Evolutionary conservation across 2,113 vertebrate species (phyloP).

Genomic region (Rhea pennata): DNA sequence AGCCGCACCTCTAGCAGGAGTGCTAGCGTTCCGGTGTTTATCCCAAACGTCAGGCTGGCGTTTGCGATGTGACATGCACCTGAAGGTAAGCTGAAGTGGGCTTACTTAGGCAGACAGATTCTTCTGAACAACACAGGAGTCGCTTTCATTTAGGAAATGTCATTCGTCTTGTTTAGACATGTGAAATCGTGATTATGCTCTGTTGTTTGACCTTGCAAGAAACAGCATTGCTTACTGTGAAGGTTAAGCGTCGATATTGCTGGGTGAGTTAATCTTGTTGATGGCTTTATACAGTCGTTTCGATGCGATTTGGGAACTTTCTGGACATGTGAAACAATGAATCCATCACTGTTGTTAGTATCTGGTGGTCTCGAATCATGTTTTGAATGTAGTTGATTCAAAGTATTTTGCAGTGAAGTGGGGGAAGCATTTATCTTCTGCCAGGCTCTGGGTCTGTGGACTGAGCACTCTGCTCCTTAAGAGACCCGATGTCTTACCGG

Average conservation of each 20-base stretch:
- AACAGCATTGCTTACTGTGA: not conserved
- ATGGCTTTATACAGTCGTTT: not conserved
- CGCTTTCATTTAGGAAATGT: not conserved
- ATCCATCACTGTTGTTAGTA: not conserved
- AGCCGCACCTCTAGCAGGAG: not conserved
- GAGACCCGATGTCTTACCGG: too few species aligned
- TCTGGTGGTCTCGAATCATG: fast-evolving
- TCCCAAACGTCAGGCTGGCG: not conserved
- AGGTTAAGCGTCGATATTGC: not conserved
- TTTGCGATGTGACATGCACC: not conserved
- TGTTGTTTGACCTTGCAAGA: not conserved
- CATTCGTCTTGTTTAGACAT: not conserved
- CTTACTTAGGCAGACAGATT: not conserved
- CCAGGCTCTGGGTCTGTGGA: fast-evolving
- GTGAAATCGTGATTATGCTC: not conserved
- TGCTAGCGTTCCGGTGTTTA: not conserved
- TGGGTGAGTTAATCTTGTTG: not conserved
- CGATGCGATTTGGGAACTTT: not conserved
- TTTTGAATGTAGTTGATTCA: not conserved
- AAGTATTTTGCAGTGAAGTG: not conserved
- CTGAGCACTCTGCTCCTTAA: not conserved
- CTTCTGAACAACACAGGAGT: not conserved
- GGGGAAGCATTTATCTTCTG: not conserved
- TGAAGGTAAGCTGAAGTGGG: not conserved
- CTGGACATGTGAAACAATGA: not conserved